Evolutionary conservation across 2,888 invertebrate genomes (phyloP).

Genomic region (Neoaliturus tenellus): DNA sequence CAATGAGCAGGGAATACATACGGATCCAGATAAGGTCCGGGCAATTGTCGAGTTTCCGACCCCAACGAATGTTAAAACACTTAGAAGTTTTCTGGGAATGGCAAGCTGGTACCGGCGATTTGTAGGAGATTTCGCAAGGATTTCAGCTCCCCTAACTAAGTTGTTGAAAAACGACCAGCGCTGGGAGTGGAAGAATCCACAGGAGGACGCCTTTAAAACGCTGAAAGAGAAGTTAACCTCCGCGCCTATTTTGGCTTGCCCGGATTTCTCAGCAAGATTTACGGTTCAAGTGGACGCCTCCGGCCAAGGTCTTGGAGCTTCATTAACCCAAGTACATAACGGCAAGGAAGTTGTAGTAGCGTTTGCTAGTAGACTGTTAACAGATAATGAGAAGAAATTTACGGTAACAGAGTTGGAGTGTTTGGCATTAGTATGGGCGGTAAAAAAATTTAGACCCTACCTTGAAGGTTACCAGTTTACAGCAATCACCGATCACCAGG

Average conservation of each 20-base stretch:
- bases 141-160: not conserved
- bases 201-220: not conserved
- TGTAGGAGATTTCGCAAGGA: not conserved
- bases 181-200: not conserved
- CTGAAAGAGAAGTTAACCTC: conserved; percentile 28
- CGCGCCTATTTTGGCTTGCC: conserved; percentile 59
- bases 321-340: conserved; percentile 63
- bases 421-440: conserved; percentile 64
- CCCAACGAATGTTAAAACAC: not conserved
- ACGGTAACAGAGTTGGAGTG: conserved; percentile 65
- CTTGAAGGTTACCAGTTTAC: conserved; percentile 63
- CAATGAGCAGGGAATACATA: conserved; percentile 62
- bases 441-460: conserved; percentile 64
- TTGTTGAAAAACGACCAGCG: not conserved
- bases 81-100: conserved; percentile 19
- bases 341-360: conserved; percentile 63
- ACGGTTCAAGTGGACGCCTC: conserved; percentile 60
- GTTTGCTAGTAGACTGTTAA: conserved; percentile 63
- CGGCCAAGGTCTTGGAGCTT: conserved; percentile 54
- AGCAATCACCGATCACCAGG: too few relatives aligned
- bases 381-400: conserved; percentile 62
- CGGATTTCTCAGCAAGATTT: conserved; percentile 60
- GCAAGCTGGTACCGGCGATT: conserved; percentile 29
- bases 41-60: conserved; percentile 18
- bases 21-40: conserved; percentile 7